Evolutionary conservation across 1,140 invertebrate genomes (phyloP).

Genomic region (Carcinoscorpius rotundicauda): DNA sequence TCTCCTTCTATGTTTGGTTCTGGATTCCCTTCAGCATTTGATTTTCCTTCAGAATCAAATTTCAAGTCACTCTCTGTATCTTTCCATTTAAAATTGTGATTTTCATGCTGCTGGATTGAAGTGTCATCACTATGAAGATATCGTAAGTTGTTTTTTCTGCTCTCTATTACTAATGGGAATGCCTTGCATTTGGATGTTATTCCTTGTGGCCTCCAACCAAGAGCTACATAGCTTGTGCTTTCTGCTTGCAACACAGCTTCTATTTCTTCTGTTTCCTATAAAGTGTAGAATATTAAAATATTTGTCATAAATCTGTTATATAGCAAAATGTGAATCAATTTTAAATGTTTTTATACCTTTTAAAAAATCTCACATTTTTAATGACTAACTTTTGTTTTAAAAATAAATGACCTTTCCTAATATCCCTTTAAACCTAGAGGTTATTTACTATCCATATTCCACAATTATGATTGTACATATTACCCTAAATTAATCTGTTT

Average conservation of each 20-base stretch:
- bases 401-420: too few relatives aligned
- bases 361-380: too few relatives aligned
- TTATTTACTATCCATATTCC: too few relatives aligned
- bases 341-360: too few relatives aligned
- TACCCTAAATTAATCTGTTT: too few relatives aligned
- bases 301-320: background rate
- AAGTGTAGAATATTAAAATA: background rate
- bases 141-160: conserved; percentile 52
- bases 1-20: conserved; percentile 6
- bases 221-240: conserved; percentile 66
- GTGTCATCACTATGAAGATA: conserved; percentile 41
- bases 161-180: conserved; percentile 29
- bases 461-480: too few relatives aligned
- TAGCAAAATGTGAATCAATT: too few relatives aligned
- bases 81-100: background rate
- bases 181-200: conserved; percentile 17
- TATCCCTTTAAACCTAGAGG: too few relatives aligned
- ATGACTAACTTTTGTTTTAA: too few relatives aligned
- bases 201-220: conserved; percentile 61
- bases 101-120: conserved; percentile 9
- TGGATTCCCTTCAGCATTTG: conserved; percentile 7
- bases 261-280: conserved; percentile 59
- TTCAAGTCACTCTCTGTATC: background rate
- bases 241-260: conserved; percentile 73
- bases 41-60: background rate